These are phyloP conservation scores for Chaetura pelagica DNA, from an alignment of 2,113 vertebrate genomes.

Conservation along the genomic window DNA sequence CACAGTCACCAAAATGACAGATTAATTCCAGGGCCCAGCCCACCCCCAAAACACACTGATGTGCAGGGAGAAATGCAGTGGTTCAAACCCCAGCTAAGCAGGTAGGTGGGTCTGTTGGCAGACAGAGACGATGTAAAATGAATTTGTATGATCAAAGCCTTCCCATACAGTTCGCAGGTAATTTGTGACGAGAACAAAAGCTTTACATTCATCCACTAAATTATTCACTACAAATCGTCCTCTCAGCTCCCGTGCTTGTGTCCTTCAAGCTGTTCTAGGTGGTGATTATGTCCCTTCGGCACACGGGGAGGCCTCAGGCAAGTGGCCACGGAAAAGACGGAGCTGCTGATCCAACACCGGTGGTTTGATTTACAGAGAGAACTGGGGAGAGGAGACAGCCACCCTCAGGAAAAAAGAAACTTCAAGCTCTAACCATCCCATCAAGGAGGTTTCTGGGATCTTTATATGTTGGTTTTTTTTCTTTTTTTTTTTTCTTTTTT, in stretches of 20 bases:
- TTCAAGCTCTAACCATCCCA: neutral
- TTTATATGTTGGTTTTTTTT: neutral
- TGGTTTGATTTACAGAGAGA: slow-evolving; percentile 35
- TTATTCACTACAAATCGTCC: slow-evolving; percentile 61
- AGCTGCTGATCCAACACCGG: neutral
- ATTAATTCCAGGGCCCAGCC: neutral
- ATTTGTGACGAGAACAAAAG: slow-evolving; percentile 68
- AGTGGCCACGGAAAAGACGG: slow-evolving; percentile 10
- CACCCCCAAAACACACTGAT: neutral
- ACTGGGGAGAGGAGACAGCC: neutral
- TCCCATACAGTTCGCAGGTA: slow-evolving; percentile 51
- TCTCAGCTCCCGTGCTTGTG: neutral
- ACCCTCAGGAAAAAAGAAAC: slow-evolving; percentile 34
- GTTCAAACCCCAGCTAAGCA: neutral
- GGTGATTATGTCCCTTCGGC: neutral
- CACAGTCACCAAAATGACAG: neutral
- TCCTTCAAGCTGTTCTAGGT: slow-evolving; percentile 56
- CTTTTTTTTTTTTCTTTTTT: neutral
- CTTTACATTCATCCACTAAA: slow-evolving; percentile 66
- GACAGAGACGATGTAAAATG: neutral
- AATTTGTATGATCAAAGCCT: slow-evolving; percentile 57
- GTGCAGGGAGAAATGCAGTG: neutral
- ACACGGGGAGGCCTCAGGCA: neutral
- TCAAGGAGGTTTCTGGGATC: neutral
- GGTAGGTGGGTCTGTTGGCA: slow-evolving; percentile 39